phyloP scores from a whole-genome alignment of 2,797 vertebrate species.

The Benthosema pterotum region DNA sequence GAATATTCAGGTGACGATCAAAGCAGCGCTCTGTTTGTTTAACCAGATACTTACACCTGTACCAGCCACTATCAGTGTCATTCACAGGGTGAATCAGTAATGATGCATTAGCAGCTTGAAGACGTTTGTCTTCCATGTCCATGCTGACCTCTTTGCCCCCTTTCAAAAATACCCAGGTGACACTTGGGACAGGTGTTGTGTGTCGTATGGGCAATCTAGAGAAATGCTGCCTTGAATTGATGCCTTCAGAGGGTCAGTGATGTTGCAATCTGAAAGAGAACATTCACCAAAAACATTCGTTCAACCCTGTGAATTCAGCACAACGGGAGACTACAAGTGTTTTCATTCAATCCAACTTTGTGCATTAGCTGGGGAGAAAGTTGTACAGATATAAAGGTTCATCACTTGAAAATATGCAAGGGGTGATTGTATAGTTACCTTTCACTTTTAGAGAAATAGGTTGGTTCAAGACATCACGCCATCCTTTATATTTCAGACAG shows the following conservation, averaged over 20 bases:
- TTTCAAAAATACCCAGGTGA: slow-evolving; percentile 41
- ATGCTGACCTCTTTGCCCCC: neutral
- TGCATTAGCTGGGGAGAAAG: too few relatives aligned
- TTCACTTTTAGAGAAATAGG: slow-evolving; percentile 55
- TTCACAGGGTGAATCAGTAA: slow-evolving; percentile 31
- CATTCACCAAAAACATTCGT: neutral
- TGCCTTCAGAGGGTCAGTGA: neutral
- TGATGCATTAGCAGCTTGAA: neutral
- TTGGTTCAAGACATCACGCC: slow-evolving; percentile 24
- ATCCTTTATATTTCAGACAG: slow-evolving; percentile 52
- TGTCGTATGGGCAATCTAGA: slow-evolving; percentile 40
- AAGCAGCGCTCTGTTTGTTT: slow-evolving; percentile 37
- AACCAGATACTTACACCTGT: slow-evolving; percentile 41
- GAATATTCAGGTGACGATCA: slow-evolving; percentile 39
- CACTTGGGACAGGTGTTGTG: neutral
- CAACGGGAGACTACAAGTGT: too few relatives aligned
- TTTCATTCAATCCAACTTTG: too few relatives aligned
- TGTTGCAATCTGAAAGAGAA: slow-evolving; percentile 59
- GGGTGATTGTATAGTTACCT: slow-evolving; percentile 34
- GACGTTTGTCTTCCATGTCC: neutral
- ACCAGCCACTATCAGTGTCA: slow-evolving; percentile 46
- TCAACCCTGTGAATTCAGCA: too few relatives aligned
- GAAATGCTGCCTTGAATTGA: too few relatives aligned
- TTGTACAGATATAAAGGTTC: too few relatives aligned
- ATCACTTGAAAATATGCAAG: too few relatives aligned